phyloP scores from a whole-genome alignment of 2,797 vertebrate genomes.

The Hemitrygon akajei region DNA sequence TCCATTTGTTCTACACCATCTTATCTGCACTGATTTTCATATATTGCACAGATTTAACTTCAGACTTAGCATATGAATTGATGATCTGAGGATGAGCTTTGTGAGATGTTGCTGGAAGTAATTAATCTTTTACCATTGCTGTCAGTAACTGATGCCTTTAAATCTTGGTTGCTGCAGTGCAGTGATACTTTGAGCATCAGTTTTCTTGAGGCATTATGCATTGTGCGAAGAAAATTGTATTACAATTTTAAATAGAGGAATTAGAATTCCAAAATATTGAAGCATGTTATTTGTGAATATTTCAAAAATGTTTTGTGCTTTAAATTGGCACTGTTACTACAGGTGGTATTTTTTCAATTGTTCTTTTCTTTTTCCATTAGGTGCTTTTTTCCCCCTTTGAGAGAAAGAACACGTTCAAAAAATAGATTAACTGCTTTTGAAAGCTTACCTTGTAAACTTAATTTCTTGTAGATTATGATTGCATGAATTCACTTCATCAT shows the following conservation, averaged over 20 bases:
- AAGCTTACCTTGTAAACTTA: background rate
- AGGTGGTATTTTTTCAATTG: background rate
- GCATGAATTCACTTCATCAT: background rate
- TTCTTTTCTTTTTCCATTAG: background rate
- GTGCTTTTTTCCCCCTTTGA: background rate
- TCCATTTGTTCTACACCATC: background rate
- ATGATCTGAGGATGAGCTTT: background rate
- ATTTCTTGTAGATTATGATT: background rate
- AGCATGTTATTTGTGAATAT: background rate
- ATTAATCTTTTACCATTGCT: background rate
- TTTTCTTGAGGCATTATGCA: background rate
- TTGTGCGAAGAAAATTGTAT: too few species aligned
- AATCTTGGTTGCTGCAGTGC: background rate
- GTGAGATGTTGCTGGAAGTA: background rate
- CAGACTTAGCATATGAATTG: background rate
- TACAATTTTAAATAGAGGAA: background rate
- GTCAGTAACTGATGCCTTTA: background rate
- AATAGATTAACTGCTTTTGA: background rate
- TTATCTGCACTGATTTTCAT: background rate
- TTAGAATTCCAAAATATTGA: background rate
- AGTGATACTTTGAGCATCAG: background rate
- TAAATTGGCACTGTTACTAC: background rate
- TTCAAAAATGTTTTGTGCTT: background rate
- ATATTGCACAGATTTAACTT: background rate
- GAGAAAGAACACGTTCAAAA: too few species aligned